phyloP scores from a whole-genome alignment of 1,140 invertebrate species.

The Drosophila pallidifrons region DNA sequence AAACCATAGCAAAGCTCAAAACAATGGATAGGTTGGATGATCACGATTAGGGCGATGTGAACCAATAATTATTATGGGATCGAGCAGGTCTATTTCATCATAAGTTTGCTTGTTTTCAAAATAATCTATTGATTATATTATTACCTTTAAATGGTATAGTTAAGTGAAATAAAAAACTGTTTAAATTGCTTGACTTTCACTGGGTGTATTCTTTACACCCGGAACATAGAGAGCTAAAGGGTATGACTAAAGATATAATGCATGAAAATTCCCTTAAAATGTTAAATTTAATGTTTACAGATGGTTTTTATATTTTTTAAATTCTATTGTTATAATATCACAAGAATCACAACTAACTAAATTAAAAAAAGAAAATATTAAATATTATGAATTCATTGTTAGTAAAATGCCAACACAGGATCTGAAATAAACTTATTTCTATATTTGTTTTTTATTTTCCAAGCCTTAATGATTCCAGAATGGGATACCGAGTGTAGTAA shows the following conservation, averaged over 20 bases:
- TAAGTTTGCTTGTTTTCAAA: neutral
- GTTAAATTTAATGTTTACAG: no score
- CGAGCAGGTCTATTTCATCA: conserved; percentile 35
- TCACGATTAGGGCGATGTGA: conserved; percentile 19
- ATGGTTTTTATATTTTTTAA: no score
- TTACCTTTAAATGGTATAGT: neutral
- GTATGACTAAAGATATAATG: neutral
- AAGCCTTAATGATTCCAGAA: neutral
- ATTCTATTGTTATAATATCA: no score
- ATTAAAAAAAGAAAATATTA: no score
- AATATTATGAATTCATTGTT: no score
- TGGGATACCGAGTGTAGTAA: neutral
- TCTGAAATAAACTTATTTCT: no score
- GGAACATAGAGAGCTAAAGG: neutral
- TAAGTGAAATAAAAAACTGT: conserved; percentile 1
- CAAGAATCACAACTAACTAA: no score
- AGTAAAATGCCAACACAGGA: no score
- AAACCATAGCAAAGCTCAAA: neutral
- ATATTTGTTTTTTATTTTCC: no score
- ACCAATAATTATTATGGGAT: conserved; percentile 8
- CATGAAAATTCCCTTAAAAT: no score
- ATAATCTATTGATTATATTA: conserved; percentile 11
- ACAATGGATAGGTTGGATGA: conserved; percentile 12
- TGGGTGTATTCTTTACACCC: neutral
- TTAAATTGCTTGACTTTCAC: conserved; percentile 8